Evolutionary conservation across 2,888 invertebrate species (phyloP).

Genomic region (Nemotelus nigrinus): DNA sequence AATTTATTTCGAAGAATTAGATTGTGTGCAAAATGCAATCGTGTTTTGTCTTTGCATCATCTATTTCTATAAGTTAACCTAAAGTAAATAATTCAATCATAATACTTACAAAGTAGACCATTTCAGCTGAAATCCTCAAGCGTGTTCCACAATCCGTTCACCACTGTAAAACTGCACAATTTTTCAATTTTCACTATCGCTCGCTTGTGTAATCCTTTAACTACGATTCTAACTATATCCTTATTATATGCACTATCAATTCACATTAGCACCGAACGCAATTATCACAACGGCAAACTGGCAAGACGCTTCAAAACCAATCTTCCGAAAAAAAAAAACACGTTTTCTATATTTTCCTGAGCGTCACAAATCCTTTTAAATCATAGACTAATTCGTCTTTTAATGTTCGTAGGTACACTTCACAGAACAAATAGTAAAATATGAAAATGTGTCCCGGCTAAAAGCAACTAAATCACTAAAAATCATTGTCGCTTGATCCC

Average conservation of each 20-base stretch:
- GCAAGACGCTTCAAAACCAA: not conserved
- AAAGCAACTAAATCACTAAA: constrained; percentile 31
- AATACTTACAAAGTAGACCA: constrained; percentile 53
- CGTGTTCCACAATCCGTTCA: constrained; percentile 46
- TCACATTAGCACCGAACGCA: constrained; percentile 38
- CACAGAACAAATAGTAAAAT: constrained; percentile 13
- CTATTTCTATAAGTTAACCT: too few relatives aligned
- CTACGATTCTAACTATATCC: not conserved
- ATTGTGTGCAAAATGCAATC: too few relatives aligned
- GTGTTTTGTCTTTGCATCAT: too few relatives aligned
- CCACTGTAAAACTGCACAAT: constrained; percentile 1
- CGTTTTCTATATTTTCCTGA: not conserved
- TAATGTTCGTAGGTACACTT: not conserved
- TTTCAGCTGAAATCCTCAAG: constrained; percentile 45
- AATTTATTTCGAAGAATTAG: too few relatives aligned
- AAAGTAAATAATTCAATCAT: not conserved
- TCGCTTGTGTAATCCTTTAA: constrained; percentile 5
- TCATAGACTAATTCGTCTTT: not conserved
- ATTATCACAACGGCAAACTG: constrained; percentile 20
- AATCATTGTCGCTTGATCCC: constrained; percentile 35
- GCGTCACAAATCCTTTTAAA: constrained; percentile 21
- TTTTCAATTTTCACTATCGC: not conserved
- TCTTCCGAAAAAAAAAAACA: not conserved
- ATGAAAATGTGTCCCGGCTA: constrained; percentile 15
- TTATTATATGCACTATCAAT: constrained; percentile 29